A percentile compares a stretch with the other conserved stretches of the same genome.
Conservation (phyloP, 2,797 vertebrate species). For the Synanceia verrucosa region DNA sequence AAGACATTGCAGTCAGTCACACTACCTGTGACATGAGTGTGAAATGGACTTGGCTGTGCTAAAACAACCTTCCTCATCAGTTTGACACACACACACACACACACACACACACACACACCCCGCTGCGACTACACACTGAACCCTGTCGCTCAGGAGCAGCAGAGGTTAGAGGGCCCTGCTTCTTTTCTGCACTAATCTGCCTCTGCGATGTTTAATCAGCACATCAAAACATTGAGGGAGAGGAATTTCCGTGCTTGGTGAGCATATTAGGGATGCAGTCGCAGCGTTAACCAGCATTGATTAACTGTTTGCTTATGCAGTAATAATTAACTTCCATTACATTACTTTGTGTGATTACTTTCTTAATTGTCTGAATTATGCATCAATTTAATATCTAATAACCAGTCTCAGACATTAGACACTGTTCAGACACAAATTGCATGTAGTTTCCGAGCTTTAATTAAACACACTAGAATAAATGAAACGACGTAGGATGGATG, state of each 20-base stretch:
- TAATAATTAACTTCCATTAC: constrained; percentile 99
- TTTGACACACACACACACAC: background rate
- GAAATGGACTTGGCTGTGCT: constrained; percentile 13
- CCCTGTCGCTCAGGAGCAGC: constrained; percentile 60
- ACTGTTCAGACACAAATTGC: constrained; percentile 99
- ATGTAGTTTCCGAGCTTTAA: constrained; percentile 98
- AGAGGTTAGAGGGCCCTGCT: constrained; percentile 59
- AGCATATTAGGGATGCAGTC: constrained; percentile 99
- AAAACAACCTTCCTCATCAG: constrained; percentile 47
- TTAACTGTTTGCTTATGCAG: constrained; percentile 99
- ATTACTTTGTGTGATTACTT: constrained; percentile 99
- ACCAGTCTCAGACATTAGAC: constrained; percentile 99
- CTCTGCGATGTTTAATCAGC: constrained; percentile 86
- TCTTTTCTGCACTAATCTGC: constrained; percentile 78
- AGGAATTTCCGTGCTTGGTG: constrained; percentile 93
- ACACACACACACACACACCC: too few species aligned
- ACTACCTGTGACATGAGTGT: constrained; percentile 35
- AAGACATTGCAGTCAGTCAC: constrained; percentile 2
- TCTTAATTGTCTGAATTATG: constrained; percentile 99
- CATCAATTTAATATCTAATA: constrained; percentile 99
- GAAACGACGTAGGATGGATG: constrained; percentile 98
- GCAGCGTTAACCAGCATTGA: constrained; percentile 99
- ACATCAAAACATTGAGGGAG: constrained; percentile 90
- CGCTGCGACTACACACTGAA: constrained; percentile 38
- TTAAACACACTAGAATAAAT: constrained; percentile 99